Evolutionary conservation across 2,888 invertebrate genomes (phyloP).

Genomic region (Erannis defoliaria): DNA sequence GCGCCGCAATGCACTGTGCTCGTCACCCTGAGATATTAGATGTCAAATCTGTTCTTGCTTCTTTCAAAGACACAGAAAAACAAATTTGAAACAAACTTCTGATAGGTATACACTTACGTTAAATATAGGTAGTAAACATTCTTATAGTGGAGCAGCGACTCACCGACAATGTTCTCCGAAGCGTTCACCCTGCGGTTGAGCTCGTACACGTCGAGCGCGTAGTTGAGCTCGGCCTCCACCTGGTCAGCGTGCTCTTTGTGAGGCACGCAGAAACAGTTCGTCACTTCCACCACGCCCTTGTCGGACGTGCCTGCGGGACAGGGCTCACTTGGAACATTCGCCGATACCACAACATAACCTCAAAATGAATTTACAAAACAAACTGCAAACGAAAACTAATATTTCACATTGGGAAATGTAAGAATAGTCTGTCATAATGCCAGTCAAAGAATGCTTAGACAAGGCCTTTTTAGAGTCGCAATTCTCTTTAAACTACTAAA

Average conservation of each 20-base stretch:
- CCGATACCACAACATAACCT: slow-evolving; percentile 64
- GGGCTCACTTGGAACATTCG: not conserved
- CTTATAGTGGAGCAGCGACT: slow-evolving; percentile 42
- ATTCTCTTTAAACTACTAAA: not conserved
- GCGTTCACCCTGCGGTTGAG: slow-evolving; percentile 97
- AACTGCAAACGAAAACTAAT: not conserved
- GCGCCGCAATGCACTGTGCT: too few relatives aligned
- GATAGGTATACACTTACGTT: too few relatives aligned
- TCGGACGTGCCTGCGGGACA: slow-evolving; percentile 91
- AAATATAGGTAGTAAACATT: not conserved
- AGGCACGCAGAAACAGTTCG: slow-evolving; percentile 99
- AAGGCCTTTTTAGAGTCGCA: not conserved
- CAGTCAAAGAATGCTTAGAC: not conserved
- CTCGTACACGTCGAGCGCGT: slow-evolving; percentile 98
- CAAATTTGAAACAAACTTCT: too few relatives aligned
- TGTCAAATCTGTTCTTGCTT: too few relatives aligned
- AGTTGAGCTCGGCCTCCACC: slow-evolving; percentile 99
- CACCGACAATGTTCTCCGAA: slow-evolving; percentile 96
- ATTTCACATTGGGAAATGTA: not conserved
- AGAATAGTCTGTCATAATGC: not conserved
- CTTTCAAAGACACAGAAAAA: not conserved
- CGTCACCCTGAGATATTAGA: too few relatives aligned
- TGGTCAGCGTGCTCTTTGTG: slow-evolving; percentile 99
- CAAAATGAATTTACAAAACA: slow-evolving; percentile 33
- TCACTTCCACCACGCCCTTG: slow-evolving; percentile 98